Percentiles rank a stretch among this genome's conserved stretches.
These are phyloP conservation scores for Corythornis cristatus DNA, from an alignment of 2,113 vertebrate genomes.

Conservation along the genomic window DNA sequence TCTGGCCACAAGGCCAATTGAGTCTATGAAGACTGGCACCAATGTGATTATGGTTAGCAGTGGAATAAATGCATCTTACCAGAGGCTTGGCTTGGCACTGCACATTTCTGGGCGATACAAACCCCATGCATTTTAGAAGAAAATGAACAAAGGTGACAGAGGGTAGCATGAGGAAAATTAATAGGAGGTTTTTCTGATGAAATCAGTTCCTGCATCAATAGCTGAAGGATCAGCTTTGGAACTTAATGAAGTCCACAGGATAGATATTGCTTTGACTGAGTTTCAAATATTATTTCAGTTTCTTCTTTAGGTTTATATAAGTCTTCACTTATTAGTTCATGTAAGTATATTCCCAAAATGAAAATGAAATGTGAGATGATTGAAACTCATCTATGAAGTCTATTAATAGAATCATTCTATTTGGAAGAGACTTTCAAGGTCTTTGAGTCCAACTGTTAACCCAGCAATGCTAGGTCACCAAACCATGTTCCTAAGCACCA, in stretches of 20 bases:
- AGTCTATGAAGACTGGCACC: background rate
- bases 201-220: background rate
- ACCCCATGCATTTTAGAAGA: background rate
- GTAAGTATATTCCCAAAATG: background rate
- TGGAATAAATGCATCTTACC: background rate
- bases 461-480: no score
- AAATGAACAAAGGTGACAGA: background rate
- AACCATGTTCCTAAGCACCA: no score
- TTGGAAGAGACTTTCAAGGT: no score
- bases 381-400: background rate
- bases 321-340: background rate
- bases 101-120: background rate
- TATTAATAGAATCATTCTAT: no score
- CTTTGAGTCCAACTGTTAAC: no score
- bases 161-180: background rate
- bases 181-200: background rate
- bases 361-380: background rate
- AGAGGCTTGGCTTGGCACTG: rapidly evolving
- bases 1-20: background rate
- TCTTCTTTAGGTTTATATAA: background rate
- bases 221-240: background rate
- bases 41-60: background rate
- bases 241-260: background rate
- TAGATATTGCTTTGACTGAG: background rate
- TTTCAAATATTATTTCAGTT: background rate